These are phyloP conservation scores for Apistogramma diplotaenia DNA, from an alignment of 2,113 vertebrate genomes.

Conservation along the genomic window DNA sequence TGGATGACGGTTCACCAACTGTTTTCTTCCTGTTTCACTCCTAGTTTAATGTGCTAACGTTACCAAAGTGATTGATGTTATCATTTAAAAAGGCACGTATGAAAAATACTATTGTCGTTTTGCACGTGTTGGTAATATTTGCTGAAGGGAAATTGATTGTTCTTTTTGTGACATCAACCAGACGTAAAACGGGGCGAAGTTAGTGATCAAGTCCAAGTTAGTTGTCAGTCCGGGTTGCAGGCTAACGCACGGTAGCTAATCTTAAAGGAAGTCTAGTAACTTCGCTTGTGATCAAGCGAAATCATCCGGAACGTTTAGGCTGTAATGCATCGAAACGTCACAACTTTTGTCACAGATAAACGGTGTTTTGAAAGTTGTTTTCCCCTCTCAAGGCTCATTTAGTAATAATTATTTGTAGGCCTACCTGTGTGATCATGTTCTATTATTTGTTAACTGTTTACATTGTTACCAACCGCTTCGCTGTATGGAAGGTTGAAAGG, in stretches of 20 bases:
- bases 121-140: not conserved
- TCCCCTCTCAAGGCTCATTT: not conserved
- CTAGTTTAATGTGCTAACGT: not conserved
- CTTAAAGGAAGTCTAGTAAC: constrained; percentile 28
- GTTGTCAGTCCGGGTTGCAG: not conserved
- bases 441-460: not conserved
- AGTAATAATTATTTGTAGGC: not conserved
- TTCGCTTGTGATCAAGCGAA: not conserved
- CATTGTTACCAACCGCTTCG: not conserved
- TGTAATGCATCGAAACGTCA: not conserved
- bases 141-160: not conserved
- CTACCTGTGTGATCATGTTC: too few relatives aligned
- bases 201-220: not conserved
- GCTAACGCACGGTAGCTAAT: constrained; percentile 36
- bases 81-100: not conserved
- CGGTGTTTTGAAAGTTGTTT: not conserved
- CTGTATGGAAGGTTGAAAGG: not conserved
- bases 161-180: not conserved
- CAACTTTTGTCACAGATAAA: not conserved
- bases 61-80: not conserved
- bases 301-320: not conserved
- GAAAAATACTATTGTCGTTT: not conserved
- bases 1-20: not conserved
- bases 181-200: not conserved
- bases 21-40: constrained; percentile 54